Conservation (phyloP, 1,140 invertebrate species). For the Eumaeus atala region DNA sequence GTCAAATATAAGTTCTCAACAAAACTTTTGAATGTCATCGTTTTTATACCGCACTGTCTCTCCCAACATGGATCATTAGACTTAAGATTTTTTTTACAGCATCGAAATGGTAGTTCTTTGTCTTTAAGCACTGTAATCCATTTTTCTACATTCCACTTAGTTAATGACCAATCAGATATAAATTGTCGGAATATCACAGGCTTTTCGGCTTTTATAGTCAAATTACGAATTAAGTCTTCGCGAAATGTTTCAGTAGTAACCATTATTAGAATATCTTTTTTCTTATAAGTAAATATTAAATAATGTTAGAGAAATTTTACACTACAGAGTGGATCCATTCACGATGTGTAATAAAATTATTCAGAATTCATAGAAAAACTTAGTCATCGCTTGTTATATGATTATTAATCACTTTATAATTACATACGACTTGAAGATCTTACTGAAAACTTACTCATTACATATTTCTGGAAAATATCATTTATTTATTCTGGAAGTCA, state of each 20-base stretch:
- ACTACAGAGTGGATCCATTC: too few species aligned
- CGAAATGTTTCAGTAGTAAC: conserved; percentile 21
- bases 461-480: too few species aligned
- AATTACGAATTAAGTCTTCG: conserved; percentile 42
- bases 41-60: conserved; percentile 74
- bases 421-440: too few species aligned
- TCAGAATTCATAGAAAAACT: too few species aligned
- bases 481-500: too few species aligned
- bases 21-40: conserved; percentile 79
- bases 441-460: too few species aligned
- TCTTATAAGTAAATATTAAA: too few species aligned
- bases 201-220: conserved; percentile 35
- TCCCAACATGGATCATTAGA: conserved; percentile 85
- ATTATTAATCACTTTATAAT: too few species aligned
- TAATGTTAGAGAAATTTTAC: too few species aligned
- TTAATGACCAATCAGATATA: conserved; percentile 51
- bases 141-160: conserved; percentile 61
- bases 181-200: conserved; percentile 50
- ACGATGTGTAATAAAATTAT: too few species aligned
- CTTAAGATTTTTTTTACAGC: conserved; percentile 47
- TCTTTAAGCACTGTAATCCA: conserved; percentile 69
- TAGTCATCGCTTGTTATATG: too few species aligned
- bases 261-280: background rate
- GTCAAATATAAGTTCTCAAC: conserved; percentile 55
- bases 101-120: conserved; percentile 63